Evolutionary conservation across 37 sponge, comb jelly and placozoan genomes (phyloP).

Genomic region (Ephydatia muelleri): DNA sequence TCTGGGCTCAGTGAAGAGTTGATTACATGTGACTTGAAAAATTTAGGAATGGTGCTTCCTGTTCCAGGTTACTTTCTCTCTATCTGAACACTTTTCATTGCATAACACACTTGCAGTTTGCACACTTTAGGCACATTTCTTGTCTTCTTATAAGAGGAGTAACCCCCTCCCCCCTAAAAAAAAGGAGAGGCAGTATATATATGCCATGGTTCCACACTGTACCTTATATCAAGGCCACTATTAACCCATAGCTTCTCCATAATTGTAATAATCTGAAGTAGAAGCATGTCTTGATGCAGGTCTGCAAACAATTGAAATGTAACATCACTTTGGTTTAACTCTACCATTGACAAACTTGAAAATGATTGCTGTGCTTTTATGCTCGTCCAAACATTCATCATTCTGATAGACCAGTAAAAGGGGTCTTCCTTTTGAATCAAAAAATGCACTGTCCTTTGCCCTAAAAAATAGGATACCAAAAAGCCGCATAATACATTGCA

Average conservation of each 20-base stretch:
- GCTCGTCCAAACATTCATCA: constrained; percentile 46
- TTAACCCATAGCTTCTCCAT: constrained; percentile 97
- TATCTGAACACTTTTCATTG: no score
- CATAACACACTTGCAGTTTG: no score
- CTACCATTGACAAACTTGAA: constrained; percentile 97
- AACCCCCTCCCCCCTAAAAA: no score
- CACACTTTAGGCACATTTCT: no score
- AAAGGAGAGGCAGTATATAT: no score
- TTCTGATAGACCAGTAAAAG: constrained; percentile 93
- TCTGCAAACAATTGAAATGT: constrained; percentile 37
- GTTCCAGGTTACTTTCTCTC: no score
- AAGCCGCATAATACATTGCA: no score
- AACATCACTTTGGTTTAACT: not conserved
- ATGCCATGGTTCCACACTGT: no score
- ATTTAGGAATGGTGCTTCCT: no score
- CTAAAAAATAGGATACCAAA: constrained; percentile 9
- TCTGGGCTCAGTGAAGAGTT: no score
- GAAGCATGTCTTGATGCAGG: constrained; percentile 96
- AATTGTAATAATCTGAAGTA: constrained; percentile 87
- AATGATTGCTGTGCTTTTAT: constrained; percentile 67
- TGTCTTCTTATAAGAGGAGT: no score
- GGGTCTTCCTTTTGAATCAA: constrained; percentile 96
- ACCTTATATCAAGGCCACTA: constrained; percentile 92
- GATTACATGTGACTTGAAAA: no score
- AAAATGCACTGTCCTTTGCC: constrained; percentile 76